phyloP scores from a whole-genome alignment of 2,797 vertebrate species.

The Pseudochirops cupreus region DNA sequence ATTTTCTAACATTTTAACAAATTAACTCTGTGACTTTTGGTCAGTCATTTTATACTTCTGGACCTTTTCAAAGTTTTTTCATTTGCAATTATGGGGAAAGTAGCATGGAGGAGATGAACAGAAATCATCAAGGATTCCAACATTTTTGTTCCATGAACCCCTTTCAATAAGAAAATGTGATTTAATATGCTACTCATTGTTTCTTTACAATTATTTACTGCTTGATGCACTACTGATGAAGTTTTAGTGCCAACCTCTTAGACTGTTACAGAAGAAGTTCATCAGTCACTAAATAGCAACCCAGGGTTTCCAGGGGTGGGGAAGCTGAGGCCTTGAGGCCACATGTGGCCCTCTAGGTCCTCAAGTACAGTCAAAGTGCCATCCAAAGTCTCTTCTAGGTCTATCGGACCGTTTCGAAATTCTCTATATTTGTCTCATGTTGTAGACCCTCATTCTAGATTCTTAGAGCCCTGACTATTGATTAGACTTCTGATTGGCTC shows the following conservation, averaged over 20 bases:
- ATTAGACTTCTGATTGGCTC: not conserved
- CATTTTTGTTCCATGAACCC: not conserved
- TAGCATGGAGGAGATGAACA: not conserved
- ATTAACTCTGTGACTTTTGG: not conserved
- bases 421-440: not conserved
- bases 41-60: not conserved
- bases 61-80: not conserved
- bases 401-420: not conserved
- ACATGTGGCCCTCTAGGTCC: too few relatives aligned
- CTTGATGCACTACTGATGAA: not conserved
- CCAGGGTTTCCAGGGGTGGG: not conserved
- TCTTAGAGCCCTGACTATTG: not conserved
- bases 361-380: too few relatives aligned
- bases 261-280: not conserved
- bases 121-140: not conserved
- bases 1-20: not conserved
- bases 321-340: too few relatives aligned
- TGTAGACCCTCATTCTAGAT: not conserved
- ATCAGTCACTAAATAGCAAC: not conserved
- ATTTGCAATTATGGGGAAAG: not conserved
- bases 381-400: too few relatives aligned
- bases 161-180: not conserved
- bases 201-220: not conserved
- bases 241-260: not conserved
- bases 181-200: not conserved